These are phyloP conservation scores for Dexiosoma caninum DNA, from an alignment of 2,888 invertebrate species.

Conservation along the genomic window DNA sequence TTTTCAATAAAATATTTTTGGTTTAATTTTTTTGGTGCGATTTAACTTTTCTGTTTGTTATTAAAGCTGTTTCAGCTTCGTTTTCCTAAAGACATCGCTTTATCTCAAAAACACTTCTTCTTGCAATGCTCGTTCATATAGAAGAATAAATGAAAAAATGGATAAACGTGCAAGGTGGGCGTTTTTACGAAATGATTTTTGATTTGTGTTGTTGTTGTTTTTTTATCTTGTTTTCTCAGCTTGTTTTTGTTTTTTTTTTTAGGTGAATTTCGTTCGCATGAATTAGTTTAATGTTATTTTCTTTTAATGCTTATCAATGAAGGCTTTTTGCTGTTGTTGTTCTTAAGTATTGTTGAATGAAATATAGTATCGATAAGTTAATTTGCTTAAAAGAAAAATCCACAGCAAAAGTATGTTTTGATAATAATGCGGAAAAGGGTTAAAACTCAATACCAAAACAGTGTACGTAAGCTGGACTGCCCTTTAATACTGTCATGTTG, in stretches of 20 bases:
- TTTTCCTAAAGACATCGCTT: too few species aligned
- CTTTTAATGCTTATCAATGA: conserved; percentile 2
- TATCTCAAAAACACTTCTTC: not conserved
- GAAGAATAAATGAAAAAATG: not conserved
- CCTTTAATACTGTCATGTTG: conserved; percentile 3
- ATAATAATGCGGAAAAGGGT: not conserved
- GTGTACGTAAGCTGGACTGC: not conserved
- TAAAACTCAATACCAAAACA: not conserved
- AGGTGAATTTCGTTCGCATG: conserved; percentile 30
- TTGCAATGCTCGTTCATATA: not conserved
- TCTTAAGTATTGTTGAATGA: not conserved
- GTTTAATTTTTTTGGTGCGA: too few species aligned
- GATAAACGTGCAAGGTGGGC: conserved; percentile 39
- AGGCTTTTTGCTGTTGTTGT: not conserved
- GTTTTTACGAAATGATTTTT: conserved; percentile 31
- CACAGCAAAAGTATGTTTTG: not conserved
- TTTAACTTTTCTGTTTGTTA: too few species aligned
- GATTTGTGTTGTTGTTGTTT: conserved; percentile 27
- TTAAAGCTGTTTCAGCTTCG: too few species aligned
- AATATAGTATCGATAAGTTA: conserved; percentile 15
- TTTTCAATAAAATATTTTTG: too few species aligned
- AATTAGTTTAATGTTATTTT: conserved; percentile 2
- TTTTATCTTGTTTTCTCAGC: not conserved
- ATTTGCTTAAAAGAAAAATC: not conserved
- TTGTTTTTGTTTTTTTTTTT: conserved; percentile 32